Percentiles rank a stretch among this genome's conserved stretches.
phyloP scores from a whole-genome alignment of 2,797 vertebrate genomes.

The Lepus townsendii region DNA sequence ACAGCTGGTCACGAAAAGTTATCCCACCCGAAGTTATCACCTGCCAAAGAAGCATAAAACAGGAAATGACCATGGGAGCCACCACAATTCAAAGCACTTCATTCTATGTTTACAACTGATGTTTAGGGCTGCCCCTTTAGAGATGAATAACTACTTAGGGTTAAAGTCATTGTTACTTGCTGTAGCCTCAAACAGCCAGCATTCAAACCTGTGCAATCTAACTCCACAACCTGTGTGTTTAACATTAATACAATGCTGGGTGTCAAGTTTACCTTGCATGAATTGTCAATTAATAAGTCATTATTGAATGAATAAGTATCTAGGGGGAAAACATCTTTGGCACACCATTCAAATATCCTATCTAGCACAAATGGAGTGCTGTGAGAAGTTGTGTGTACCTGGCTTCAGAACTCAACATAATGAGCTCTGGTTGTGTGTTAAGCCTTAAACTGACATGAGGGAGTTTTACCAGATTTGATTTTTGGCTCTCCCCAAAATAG shows the following conservation, averaged over 20 bases:
- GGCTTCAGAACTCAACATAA: not conserved
- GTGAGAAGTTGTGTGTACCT: not conserved
- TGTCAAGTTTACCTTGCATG: not conserved
- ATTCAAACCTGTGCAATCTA: not conserved
- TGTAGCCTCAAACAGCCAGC: not conserved
- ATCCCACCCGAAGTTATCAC: conserved; percentile 95
- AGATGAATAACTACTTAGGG: not conserved
- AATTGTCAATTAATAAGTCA: not conserved
- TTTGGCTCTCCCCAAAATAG: not conserved
- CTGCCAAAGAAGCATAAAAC: conserved; percentile 85
- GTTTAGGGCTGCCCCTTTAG: not conserved
- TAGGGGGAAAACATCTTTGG: not conserved
- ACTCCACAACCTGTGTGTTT: not conserved
- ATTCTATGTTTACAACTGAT: not conserved
- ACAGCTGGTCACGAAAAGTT: conserved; percentile 94
- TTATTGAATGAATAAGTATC: not conserved
- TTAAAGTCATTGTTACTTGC: not conserved
- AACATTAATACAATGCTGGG: not conserved
- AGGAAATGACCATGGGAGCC: not conserved
- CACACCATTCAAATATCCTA: not conserved
- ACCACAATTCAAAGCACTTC: not conserved
- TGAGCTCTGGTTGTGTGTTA: not conserved
- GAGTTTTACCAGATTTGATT: not conserved
- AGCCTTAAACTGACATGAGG: not conserved
- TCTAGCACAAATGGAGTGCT: not conserved